Conservation (phyloP, 2,797 vertebrate genomes). For the Hylomyscus alleni region DNA sequence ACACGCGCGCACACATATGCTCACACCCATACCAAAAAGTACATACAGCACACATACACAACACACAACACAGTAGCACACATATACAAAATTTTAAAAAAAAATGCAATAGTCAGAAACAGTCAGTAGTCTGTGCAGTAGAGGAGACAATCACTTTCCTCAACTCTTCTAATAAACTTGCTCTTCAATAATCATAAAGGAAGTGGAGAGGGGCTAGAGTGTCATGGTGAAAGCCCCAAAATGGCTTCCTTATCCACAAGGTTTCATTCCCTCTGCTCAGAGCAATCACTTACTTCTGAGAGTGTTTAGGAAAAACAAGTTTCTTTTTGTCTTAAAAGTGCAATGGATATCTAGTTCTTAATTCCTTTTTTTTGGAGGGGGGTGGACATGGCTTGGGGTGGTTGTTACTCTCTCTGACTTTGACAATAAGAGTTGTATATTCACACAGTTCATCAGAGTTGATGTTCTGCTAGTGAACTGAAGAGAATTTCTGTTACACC, state of each 20-base stretch:
- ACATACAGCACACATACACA: no score
- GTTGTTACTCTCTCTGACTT: not conserved
- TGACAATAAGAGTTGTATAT: not conserved
- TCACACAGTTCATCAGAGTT: not conserved
- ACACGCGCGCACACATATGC: not conserved
- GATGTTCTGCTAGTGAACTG: not conserved
- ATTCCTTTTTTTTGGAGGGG: not conserved
- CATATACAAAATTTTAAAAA: not conserved
- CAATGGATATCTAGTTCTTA: not conserved
- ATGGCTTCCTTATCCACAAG: not conserved
- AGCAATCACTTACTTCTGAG: not conserved
- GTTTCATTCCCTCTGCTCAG: slow-evolving; percentile 34
- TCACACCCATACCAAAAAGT: not conserved
- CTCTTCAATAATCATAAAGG: slow-evolving; percentile 71
- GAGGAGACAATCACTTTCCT: not conserved
- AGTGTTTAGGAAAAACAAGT: not conserved
- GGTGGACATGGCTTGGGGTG: no score
- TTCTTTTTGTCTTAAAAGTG: slow-evolving; percentile 19
- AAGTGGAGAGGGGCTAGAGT: not conserved
- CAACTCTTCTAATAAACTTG: slow-evolving; percentile 65
- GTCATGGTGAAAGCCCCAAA: not conserved
- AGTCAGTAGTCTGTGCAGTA: not conserved
- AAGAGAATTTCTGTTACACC: not conserved
- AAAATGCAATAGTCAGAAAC: not conserved
- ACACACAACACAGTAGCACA: not conserved